phyloP scores from a whole-genome alignment of 2,797 vertebrate genomes.

The Capromys pilorides region DNA sequence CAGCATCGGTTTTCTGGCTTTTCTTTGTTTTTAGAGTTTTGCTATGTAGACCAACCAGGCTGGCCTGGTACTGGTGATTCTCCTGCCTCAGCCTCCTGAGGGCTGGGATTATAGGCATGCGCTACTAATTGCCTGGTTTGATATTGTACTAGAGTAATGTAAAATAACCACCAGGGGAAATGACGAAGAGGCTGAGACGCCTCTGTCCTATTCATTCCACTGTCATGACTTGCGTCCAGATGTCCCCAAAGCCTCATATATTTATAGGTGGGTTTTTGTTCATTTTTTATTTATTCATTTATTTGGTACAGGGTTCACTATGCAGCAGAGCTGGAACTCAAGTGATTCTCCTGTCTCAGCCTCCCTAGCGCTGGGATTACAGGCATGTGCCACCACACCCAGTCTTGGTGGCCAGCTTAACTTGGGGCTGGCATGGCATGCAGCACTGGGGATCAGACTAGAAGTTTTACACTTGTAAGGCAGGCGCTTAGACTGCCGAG shows the following conservation, averaged over 20 bases:
- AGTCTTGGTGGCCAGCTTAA: no score
- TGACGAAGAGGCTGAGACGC: neutral
- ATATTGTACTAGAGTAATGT: neutral
- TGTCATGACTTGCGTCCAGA: neutral
- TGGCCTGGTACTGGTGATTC: neutral
- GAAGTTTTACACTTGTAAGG: no score
- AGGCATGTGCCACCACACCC: no score
- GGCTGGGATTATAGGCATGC: neutral
- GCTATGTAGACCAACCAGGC: neutral
- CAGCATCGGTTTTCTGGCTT: neutral
- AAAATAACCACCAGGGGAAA: neutral
- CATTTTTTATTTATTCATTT: no score
- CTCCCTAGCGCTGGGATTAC: no score
- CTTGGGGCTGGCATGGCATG: no score
- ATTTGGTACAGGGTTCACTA: no score
- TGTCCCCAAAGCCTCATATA: neutral
- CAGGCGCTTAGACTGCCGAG: no score
- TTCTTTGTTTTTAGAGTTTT: neutral
- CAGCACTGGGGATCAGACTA: no score
- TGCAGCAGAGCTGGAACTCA: no score
- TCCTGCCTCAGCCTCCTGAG: neutral
- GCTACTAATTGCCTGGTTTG: neutral
- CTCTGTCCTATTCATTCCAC: neutral
- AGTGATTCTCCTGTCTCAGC: no score
- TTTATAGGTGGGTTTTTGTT: neutral